Evolutionary conservation across 2,113 vertebrate species (phyloP).

Genomic region (Tragelaphus imberbis): DNA sequence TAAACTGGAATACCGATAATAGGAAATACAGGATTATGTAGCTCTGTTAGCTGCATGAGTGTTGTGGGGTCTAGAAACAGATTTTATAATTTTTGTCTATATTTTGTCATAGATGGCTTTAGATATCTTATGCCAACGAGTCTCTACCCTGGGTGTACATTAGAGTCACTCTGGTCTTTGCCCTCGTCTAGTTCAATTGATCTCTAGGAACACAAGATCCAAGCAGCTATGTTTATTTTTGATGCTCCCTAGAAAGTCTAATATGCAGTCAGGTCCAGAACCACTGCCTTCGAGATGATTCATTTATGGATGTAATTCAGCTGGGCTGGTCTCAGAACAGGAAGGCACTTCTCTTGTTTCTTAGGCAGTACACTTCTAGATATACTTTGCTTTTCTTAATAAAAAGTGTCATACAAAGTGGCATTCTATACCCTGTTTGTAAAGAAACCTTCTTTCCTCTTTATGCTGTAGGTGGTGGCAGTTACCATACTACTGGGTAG

Average conservation of each 20-base stretch:
- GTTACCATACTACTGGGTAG: constrained; percentile 96
- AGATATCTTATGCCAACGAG: neutral
- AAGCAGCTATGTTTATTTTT: neutral
- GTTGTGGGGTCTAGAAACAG: neutral
- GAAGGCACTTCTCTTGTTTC: neutral
- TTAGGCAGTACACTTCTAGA: neutral
- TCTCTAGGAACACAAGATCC: neutral
- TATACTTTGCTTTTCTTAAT: constrained; percentile 9
- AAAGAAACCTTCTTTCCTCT: neutral
- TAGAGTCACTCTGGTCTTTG: neutral
- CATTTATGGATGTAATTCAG: neutral
- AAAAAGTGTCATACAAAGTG: neutral
- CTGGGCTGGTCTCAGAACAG: neutral
- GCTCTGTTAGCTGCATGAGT: neutral
- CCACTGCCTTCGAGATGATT: neutral
- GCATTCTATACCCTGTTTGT: constrained; percentile 15
- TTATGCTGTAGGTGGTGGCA: constrained; percentile 93
- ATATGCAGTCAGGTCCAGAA: neutral
- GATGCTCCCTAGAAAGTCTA: neutral
- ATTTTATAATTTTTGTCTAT: neutral
- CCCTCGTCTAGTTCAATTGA: neutral
- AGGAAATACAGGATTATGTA: neutral
- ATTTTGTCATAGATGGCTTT: neutral
- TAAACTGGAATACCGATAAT: neutral
- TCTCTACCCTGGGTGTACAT: neutral